Evolutionary conservation across 2,888 invertebrate species (phyloP), one percentile per base, ranked within the genome.

Genomic region (Perizoma flavofasciatum): DNA sequence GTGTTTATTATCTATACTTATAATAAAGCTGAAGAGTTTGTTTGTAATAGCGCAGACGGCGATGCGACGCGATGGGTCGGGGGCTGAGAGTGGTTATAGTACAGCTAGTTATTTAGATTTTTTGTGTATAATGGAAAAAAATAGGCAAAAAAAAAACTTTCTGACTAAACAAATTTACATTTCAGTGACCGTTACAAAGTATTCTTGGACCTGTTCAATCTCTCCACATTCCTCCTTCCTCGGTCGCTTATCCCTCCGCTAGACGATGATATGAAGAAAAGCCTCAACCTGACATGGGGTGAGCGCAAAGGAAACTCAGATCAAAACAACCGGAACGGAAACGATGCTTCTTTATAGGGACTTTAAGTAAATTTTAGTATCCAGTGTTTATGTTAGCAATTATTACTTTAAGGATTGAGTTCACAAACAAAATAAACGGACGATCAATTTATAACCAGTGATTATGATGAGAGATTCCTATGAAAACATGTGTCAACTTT

Each of bases 121-220:
- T 22, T 22, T 22, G 22, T 22, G 22, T 22, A 22, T 22, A 22
- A 22, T 22, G 22, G 22, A 22, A 22, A 22, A 22, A 22, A 22
- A 22, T 22, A 2, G 22, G 22, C 3, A 3, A 3, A 22, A 22
- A 44, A 49, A 45, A 37, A 39, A 35, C n/a, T 35, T 5, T 35
- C 6, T 9, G 6, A n/a, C n/a, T 9, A 9, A 7, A 39, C n/a
- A 11, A 22, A 9, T 59, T 40, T 41, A n/a, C 55, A 0, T 72
- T 68, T 46, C 91, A 99, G 99, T 84, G 99, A 99, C 88, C 97
- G 99, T 32, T 99, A 99, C 93, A 99, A 99, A 89, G 98, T 99
- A 37, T 99, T 99, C 83, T 89, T 99, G 81, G 99, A 99, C 84
- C 91, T 99, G 45, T 99, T 99, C 93, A 99, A 99, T 85, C 89